Percentiles rank a stretch among this genome's conserved stretches.
Conservation (phyloP, 2,797 vertebrate genomes). For the Tragelaphus eurycerus region DNA sequence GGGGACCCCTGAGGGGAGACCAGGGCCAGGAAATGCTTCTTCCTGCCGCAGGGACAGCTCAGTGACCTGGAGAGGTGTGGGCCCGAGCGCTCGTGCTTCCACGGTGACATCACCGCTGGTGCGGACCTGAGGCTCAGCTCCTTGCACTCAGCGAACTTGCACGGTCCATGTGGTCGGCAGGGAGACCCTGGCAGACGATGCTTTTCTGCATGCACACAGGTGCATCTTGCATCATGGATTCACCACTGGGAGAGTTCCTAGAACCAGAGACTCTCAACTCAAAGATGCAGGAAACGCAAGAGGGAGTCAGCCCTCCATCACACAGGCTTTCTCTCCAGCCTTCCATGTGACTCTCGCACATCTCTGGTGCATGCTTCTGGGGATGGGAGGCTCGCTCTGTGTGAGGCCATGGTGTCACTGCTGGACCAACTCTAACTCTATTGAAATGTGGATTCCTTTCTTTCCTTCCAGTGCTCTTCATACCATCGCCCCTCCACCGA, state of each 20-base stretch:
- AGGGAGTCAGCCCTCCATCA: fast-evolving
- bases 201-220: too few species aligned
- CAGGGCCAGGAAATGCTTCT: constrained; percentile 66
- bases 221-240: fast-evolving
- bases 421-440: fast-evolving
- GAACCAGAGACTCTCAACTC: background rate
- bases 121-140: background rate
- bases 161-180: fast-evolving
- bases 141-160: fast-evolving
- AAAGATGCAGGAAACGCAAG: background rate
- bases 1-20: background rate
- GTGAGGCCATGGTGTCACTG: background rate
- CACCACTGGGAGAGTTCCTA: too few species aligned
- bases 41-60: constrained; percentile 40
- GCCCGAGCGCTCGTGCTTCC: constrained; percentile 34
- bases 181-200: background rate
- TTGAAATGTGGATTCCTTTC: background rate
- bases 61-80: constrained; percentile 72
- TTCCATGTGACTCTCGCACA: fast-evolving
- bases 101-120: background rate
- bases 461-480: background rate
- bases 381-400: background rate
- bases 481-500: fast-evolving
- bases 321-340: background rate
- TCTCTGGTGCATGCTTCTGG: background rate